Conservation (phyloP, 2,113 vertebrate species). For the Sphyrna mokarran region DNA sequence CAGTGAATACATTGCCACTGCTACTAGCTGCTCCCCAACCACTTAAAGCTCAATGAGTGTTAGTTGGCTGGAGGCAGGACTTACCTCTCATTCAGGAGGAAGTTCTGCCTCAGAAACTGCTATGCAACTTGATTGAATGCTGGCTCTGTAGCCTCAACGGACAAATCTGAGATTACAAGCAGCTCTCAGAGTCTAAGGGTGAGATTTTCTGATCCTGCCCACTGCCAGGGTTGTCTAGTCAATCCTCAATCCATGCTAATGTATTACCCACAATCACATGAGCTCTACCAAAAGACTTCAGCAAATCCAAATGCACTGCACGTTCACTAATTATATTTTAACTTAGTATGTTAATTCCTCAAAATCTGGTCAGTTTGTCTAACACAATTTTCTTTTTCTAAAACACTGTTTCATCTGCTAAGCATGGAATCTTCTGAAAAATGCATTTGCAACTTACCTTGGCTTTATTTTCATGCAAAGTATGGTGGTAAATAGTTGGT, state of each 20-base stretch:
- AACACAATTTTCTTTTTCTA: neutral
- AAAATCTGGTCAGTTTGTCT: neutral
- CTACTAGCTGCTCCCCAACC: too few relatives aligned
- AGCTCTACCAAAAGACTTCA: neutral
- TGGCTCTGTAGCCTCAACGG: too few relatives aligned
- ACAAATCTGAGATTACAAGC: too few relatives aligned
- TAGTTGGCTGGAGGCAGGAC: too few relatives aligned
- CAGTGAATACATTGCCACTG: too few relatives aligned
- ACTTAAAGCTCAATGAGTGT: too few relatives aligned
- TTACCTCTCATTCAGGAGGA: too few relatives aligned
- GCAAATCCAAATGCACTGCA: neutral
- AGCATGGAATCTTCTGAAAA: neutral
- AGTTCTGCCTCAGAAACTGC: too few relatives aligned
- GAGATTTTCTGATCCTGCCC: too few relatives aligned
- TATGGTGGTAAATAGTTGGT: slow-evolving; percentile 31
- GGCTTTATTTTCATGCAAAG: neutral
- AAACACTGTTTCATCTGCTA: neutral
- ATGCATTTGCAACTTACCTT: slow-evolving; percentile 16
- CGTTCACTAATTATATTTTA: neutral
- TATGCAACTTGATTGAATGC: too few relatives aligned
- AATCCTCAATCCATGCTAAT: neutral
- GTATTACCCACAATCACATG: neutral
- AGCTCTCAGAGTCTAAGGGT: too few relatives aligned
- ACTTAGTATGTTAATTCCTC: neutral
- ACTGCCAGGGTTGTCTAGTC: neutral